A percentile compares a stretch with the other conserved stretches of the same genome.
These are phyloP conservation scores for Genyomyrus donnyi DNA, from an alignment of 2,113 vertebrate species.

Conservation along the genomic window DNA sequence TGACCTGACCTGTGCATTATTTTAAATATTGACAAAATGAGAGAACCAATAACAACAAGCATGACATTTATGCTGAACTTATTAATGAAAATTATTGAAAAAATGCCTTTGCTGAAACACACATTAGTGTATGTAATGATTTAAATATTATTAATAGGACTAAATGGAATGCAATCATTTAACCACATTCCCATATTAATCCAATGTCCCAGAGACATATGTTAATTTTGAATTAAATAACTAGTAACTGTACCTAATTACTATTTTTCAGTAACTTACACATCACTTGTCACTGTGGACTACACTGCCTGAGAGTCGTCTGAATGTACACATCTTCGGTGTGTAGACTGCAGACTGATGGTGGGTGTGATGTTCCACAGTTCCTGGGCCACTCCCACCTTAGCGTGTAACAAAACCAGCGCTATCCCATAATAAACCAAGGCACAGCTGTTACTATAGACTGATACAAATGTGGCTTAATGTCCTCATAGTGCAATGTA, in stretches of 20 bases:
- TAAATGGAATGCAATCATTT: not conserved
- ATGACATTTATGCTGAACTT: not conserved
- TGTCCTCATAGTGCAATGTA: not conserved
- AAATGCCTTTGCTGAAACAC: not conserved
- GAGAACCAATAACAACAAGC: not conserved
- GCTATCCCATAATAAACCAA: not conserved
- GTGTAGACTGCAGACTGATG: not conserved
- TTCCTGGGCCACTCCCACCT: not conserved
- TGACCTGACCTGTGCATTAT: not conserved
- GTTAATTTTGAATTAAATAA: not conserved
- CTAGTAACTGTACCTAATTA: not conserved
- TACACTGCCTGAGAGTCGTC: not conserved
- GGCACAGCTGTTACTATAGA: not conserved
- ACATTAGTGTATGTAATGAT: not conserved
- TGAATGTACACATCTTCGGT: not conserved
- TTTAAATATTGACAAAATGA: not conserved
- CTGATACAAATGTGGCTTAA: not conserved
- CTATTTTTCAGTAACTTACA: not conserved
- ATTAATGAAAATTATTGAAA: not conserved
- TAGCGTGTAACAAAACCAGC: not conserved
- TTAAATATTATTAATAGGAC: not conserved
- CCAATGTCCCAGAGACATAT: too few relatives aligned
- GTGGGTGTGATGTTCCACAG: not conserved
- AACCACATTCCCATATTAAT: too few relatives aligned
- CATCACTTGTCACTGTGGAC: not conserved